phyloP scores from a whole-genome alignment of 2,888 invertebrate genomes.

The Cryptocephalus moraei region DNA sequence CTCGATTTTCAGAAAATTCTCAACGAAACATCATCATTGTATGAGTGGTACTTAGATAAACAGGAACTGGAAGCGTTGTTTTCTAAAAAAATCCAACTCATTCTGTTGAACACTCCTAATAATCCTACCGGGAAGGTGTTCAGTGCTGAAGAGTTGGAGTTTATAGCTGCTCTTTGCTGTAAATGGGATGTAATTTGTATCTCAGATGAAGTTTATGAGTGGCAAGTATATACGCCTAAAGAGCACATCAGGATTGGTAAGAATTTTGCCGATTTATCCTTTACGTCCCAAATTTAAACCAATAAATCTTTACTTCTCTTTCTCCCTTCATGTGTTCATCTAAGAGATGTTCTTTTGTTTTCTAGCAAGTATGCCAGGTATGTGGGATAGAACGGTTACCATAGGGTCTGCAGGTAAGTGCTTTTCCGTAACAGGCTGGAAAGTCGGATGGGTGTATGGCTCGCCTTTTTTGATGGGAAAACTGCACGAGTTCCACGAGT shows the following conservation, averaged over 20 bases:
- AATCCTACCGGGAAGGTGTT: slow-evolving; percentile 95
- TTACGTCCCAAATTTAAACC: too few relatives aligned
- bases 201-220: slow-evolving; percentile 97
- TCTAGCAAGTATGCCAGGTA: slow-evolving; percentile 81
- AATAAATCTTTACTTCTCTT: too few relatives aligned
- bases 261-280: too few relatives aligned
- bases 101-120: slow-evolving; percentile 93
- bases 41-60: slow-evolving; percentile 83
- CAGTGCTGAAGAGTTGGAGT: slow-evolving; percentile 52
- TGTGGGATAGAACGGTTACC: slow-evolving; percentile 97
- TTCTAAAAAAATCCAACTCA: slow-evolving; percentile 80
- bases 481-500: slow-evolving; percentile 84
- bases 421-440: slow-evolving; percentile 97
- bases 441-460: slow-evolving; percentile 93
- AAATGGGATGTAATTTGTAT: slow-evolving; percentile 86
- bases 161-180: slow-evolving; percentile 80
- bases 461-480: slow-evolving; percentile 70
- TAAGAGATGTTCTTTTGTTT: slow-evolving; percentile 3
- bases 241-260: slow-evolving; percentile 85
- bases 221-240: slow-evolving; percentile 78
- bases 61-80: slow-evolving; percentile 71
- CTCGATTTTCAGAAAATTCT: slow-evolving; percentile 1
- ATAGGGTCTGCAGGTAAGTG: slow-evolving; percentile 97
- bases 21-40: slow-evolving; percentile 49
- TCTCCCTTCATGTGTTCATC: not conserved